A percentile compares a stretch with the other conserved stretches of the same genome.
Conservation (phyloP, 2,113 vertebrate species). For the Serilophus lunatus region DNA sequence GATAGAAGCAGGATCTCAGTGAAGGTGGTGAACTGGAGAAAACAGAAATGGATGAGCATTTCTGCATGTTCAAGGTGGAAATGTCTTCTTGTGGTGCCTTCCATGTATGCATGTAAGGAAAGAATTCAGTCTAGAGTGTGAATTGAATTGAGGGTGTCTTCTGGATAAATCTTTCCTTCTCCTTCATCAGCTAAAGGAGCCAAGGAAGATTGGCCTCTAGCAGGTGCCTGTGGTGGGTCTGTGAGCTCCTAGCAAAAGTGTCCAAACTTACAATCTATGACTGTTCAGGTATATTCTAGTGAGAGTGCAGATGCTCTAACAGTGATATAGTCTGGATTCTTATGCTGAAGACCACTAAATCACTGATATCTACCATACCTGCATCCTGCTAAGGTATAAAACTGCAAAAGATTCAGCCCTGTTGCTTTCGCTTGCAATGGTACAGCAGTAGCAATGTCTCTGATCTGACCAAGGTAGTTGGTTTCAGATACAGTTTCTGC, state of each 20-base stretch:
- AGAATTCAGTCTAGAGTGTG: not conserved
- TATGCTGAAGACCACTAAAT: not conserved
- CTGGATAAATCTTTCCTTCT: not conserved
- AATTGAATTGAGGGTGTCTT: not conserved
- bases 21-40: not conserved
- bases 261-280: not conserved
- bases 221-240: not conserved
- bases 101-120: not conserved
- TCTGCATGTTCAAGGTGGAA: not conserved
- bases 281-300: not conserved
- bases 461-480: not conserved
- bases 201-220: not conserved
- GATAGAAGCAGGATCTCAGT: not conserved
- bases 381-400: not conserved
- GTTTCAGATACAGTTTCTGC: not conserved
- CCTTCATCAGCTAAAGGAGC: not conserved
- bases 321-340: not conserved
- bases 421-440: not conserved
- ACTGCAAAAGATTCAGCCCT: not conserved
- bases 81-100: not conserved
- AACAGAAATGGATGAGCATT: not conserved
- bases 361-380: not conserved
- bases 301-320: not conserved
- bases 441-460: accelerated
- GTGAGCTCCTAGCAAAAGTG: not conserved